Conservation (phyloP, 2,113 vertebrate genomes). For the Propithecus coquereli region DNA sequence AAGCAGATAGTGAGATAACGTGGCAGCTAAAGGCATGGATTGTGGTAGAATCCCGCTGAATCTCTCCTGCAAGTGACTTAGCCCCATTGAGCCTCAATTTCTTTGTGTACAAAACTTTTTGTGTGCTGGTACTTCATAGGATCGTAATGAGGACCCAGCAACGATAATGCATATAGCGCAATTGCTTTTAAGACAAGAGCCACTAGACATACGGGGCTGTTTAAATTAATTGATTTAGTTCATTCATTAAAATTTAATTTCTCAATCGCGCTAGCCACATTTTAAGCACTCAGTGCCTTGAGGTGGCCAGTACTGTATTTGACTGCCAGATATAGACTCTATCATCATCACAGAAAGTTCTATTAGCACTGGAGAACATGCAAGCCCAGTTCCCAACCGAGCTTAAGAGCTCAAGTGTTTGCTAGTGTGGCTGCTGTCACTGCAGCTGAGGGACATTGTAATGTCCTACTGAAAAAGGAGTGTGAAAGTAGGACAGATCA, state of each 20-base stretch:
- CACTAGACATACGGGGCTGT: background rate
- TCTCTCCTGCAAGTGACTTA: background rate
- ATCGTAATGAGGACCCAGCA: background rate
- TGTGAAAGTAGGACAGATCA: background rate
- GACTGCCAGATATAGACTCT: background rate
- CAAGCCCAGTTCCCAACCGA: background rate
- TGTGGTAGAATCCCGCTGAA: background rate
- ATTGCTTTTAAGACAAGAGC: background rate
- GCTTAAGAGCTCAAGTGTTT: background rate
- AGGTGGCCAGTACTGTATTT: background rate
- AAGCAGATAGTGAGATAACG: background rate
- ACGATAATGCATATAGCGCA: background rate
- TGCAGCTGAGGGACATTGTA: background rate
- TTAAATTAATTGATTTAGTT: background rate
- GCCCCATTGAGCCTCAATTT: background rate
- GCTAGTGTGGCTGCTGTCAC: too few species aligned
- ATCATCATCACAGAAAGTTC: background rate
- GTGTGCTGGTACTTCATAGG: background rate
- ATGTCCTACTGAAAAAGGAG: background rate
- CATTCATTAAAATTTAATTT: background rate
- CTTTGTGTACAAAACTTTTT: background rate
- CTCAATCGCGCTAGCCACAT: background rate
- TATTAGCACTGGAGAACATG: background rate
- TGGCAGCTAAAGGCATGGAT: background rate
- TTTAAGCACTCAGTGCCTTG: background rate